phyloP scores from a whole-genome alignment of 2,797 vertebrate species.

The Halcyon leucocephala region DNA sequence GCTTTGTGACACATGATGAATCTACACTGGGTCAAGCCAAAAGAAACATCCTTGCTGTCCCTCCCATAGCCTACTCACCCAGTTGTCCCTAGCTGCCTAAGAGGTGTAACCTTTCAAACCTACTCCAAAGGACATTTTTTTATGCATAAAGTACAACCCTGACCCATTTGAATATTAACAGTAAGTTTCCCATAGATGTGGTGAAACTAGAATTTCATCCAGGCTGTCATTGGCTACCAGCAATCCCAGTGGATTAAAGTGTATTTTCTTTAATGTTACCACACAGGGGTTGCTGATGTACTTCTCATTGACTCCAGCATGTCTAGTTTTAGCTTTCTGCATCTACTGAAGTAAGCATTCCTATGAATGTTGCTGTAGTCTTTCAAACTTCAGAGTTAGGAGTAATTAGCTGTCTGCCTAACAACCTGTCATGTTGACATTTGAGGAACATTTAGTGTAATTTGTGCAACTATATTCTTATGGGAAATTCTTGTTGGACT shows the following conservation, averaged over 20 bases:
- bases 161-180: neutral
- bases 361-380: neutral
- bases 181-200: neutral
- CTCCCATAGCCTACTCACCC: constrained; percentile 19
- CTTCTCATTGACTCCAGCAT: neutral
- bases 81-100: neutral
- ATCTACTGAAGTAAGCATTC: neutral
- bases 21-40: constrained; percentile 3
- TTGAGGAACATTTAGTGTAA: neutral
- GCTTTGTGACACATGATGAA: constrained; percentile 54
- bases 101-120: neutral
- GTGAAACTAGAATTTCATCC: neutral
- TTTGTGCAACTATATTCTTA: neutral
- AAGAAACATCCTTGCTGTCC: constrained; percentile 20
- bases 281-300: neutral
- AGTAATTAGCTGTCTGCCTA: neutral
- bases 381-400: neutral
- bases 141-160: neutral
- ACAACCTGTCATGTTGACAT: neutral
- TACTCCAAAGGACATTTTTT: neutral
- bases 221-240: neutral
- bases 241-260: neutral
- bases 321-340: neutral
- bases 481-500: neutral
- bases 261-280: neutral